Base-by-base conservation (phyloP, 1,140 invertebrate species). In the Heliconius melpomene region DNA sequence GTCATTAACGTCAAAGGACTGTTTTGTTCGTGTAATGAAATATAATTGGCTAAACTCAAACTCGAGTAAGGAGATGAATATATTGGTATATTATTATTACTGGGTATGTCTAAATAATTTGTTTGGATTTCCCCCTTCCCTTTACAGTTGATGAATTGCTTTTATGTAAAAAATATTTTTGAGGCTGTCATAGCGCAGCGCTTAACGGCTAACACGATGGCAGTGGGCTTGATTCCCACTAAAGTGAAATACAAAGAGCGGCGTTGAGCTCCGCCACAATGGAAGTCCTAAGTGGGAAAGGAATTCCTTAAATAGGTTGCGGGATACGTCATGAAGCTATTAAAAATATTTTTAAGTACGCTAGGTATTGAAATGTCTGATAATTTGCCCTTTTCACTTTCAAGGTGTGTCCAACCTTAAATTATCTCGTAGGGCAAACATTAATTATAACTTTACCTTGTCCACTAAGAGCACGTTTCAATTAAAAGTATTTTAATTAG, bases 391-490 rank as follows among this genome's bases (percentile, higher is more conserved):
- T 66, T 66, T 66, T 66, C 60, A 66, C 60, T 66, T 66, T 66
- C 60, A 66, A 29, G 60, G 26, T 66, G 26, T 85, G 82, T 85
- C 86, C 85, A 85, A 85, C 82, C 84, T 78, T 85, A 84, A 86
- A 89, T 88, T 87, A 88, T 86, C 75, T 83, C 82, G 79, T 83
- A 82, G 85, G 84, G 82, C 84, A 84, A 78, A 75, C 85, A 83
- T 91, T 91, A 89, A 91, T 91, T 91, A 91, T 91, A 90, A 90
- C 88, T 90, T 89, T 84, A 77, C 83, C 83, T 78, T 83, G 83
- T 85, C 79, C 82, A 81, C 79, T 82, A 86, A 85, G 82, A 86
- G 84, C 83, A 83, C 84, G 83, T 79, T 86, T 87, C 82, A 90
- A 87, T 89, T 90, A 86, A 87, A 78, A 78, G 77, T 78, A 78